Evolutionary conservation across 64 coral and sea anemone genomes (phyloP), one percentile per base, ranked within the genome.

Genomic region (Dendrophyllia cribrosa): DNA sequence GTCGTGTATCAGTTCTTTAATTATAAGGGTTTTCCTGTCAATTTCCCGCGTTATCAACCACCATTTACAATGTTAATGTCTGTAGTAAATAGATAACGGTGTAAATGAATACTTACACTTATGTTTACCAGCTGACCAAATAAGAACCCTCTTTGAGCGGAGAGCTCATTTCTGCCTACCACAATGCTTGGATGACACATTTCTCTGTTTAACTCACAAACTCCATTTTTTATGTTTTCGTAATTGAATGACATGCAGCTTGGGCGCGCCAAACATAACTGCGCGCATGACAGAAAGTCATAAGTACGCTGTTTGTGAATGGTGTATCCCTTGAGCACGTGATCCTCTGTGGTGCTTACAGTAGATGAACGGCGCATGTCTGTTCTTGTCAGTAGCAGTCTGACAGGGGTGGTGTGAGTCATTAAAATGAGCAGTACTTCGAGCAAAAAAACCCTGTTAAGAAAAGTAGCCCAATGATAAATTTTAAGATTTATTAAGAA

Each of bases 191-290:
- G 17, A 9, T 70, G 10, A 1, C 13, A 50, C 0, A 6, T 5
- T 24, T 59, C 47, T 9, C 17, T 72, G 21, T 72, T 82, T 13
- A 91, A 50, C 78, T 91, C 64, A 60, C 89, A 91, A 4, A 82
- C n/a, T 44, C 89, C 89, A 72, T 91, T 80, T 65, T 46, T 23
- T 26, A 79, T 15, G 9, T 78, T 73, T 51, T 85, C 65, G 51
- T 74, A 92, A 62, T 92, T 92, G 3, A 92, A 74, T 9, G 90
- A 92, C 51, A 51, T 12, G n/a, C 90, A 92, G 0, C n/a, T 74
- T 12, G 51, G 67, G 0, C 7, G 81, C 20, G 45, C 16, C 67
- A 92, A 67, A 47, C 90, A 92, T n/a, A 76, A 49, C 11, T 92
- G 90, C 17, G 90, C 90, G 79, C 90, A 92, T 85, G 90, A 25